A percentile compares a stretch with the other conserved stretches of the same genome.
Evolutionary conservation across 2,113 vertebrate species (phyloP).

Genomic region (Meriones unguiculatus): DNA sequence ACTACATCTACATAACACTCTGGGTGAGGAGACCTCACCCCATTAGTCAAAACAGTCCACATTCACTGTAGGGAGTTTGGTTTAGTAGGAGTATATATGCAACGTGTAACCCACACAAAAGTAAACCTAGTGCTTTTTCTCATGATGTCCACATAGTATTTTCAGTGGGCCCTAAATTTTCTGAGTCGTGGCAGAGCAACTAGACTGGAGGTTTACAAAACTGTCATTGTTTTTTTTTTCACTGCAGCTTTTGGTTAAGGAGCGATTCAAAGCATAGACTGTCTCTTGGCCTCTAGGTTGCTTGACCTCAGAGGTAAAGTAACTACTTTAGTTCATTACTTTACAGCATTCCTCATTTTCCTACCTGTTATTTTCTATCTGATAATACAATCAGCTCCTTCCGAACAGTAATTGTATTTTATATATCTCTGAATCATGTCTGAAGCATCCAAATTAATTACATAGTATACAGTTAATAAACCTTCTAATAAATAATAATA

Average conservation of each 20-base stretch:
- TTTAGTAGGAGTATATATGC: not conserved
- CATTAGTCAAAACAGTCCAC: not conserved
- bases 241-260: not conserved
- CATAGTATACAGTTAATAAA: not conserved
- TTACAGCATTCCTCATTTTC: not conserved
- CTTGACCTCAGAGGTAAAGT: not conserved
- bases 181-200: not conserved
- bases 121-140: not conserved
- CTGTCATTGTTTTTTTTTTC: slow-evolving; percentile 22
- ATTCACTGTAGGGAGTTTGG: not conserved
- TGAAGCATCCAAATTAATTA: not conserved
- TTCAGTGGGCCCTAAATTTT: not conserved
- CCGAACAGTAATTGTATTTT: not conserved
- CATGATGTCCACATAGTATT: not conserved
- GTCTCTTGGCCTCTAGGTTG: not conserved
- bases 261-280: not conserved
- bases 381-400: not conserved
- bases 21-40: not conserved
- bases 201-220: not conserved
- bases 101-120: not conserved
- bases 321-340: not conserved
- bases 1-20: not conserved
- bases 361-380: not conserved
- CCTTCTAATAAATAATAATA: not conserved
- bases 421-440: not conserved